phyloP scores from a whole-genome alignment of 2,797 vertebrate genomes.

The Pantherophis alleghaniensis region DNA sequence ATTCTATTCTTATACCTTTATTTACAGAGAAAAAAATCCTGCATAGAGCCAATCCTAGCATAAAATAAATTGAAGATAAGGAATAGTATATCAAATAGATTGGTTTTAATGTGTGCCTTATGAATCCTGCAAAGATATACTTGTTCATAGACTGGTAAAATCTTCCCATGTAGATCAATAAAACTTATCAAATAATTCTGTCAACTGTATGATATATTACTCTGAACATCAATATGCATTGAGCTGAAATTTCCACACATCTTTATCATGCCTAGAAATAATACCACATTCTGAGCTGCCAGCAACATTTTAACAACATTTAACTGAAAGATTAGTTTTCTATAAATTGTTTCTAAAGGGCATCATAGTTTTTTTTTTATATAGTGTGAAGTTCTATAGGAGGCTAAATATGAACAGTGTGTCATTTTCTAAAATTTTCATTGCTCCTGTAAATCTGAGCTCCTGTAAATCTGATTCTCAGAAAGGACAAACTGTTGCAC shows the following conservation, averaged over 20 bases:
- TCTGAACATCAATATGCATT: neutral
- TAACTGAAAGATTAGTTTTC: neutral
- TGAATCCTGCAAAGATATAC: neutral
- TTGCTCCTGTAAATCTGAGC: too few relatives aligned
- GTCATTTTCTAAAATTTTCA: neutral
- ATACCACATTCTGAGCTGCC: neutral
- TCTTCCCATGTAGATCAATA: neutral
- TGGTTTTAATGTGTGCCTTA: neutral
- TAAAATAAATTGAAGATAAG: neutral
- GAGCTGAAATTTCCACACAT: neutral
- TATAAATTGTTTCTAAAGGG: neutral
- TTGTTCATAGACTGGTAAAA: neutral
- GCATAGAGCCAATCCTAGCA: neutral
- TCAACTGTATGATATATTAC: neutral
- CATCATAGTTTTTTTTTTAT: neutral
- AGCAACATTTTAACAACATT: neutral
- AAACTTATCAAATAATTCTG: neutral
- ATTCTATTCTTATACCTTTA: neutral
- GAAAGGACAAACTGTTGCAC: neutral
- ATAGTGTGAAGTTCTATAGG: too few relatives aligned
- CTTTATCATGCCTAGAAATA: neutral
- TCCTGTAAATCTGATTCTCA: neutral
- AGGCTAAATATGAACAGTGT: neutral
- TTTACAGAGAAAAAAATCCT: neutral
- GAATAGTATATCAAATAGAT: neutral